These are phyloP conservation scores for Stichodactyla mertensii DNA, from an alignment of 64 coral and sea anemone species.

Conservation along the genomic window DNA sequence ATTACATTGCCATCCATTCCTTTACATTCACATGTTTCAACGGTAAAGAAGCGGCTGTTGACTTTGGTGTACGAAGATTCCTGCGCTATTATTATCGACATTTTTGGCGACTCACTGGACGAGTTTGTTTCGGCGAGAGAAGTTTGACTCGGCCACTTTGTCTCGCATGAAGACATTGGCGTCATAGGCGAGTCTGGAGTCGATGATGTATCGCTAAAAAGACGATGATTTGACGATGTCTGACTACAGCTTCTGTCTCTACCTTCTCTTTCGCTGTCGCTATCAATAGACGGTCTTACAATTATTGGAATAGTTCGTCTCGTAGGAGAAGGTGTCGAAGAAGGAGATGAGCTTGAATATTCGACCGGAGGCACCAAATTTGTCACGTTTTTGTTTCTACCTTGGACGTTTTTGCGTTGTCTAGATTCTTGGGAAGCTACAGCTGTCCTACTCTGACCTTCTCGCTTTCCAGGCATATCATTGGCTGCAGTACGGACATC, in stretches of 20 bases:
- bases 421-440: background rate
- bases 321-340: background rate
- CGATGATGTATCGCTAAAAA: background rate
- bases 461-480: background rate
- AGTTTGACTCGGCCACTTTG: conserved; percentile 9
- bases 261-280: background rate
- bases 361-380: background rate
- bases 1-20: conserved; percentile 32
- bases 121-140: conserved; percentile 61
- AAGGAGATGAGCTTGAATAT: background rate
- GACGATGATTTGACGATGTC: background rate
- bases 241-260: conserved; percentile 5
- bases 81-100: conserved; percentile 90
- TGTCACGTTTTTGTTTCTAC: background rate
- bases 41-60: conserved; percentile 82
- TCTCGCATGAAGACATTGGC: background rate
- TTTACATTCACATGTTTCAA: conserved; percentile 65
- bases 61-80: conserved; percentile 82
- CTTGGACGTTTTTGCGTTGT: background rate
- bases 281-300: background rate
- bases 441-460: background rate
- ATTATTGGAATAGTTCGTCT: conserved; percentile 18
- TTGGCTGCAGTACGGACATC: background rate
- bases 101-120: conserved; percentile 58
- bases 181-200: background rate